Base-by-base conservation (phyloP, 2,888 invertebrate genomes). In the Trichogramma dendrolimi region DNA sequence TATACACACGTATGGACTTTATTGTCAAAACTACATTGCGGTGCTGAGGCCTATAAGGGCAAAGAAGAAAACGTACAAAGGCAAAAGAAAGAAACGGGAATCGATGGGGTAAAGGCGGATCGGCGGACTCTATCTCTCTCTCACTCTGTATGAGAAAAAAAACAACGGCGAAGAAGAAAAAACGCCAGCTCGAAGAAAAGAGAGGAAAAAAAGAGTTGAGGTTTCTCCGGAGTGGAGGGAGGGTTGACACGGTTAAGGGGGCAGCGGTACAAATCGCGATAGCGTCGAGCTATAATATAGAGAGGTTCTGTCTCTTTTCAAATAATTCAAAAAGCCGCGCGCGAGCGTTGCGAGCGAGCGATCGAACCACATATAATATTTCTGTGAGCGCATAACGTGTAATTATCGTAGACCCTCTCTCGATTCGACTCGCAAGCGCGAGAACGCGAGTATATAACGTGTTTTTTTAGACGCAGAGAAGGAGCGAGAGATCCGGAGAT, bases 251-350 rank as follows among this genome's bases (percentile, higher is more conserved):
- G 61, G 50, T 40, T 14, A 64, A 63, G 53, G 60, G 65, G 60
- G 65, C 64, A 65, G 67, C 65, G 62, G 62, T 67, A 66, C 65
- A 71, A 71, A 75, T 75, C 74, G 73, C 73, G 72, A 73, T 73
- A 69, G 64, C 55, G 68, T 67, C 67, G 63, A 68, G 74, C 74
- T 75, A 76, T 76, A 77, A 76, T 77, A 76, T 75, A 74, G 74
- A 70, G 67, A 72, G 72, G 69, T 71, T 77, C 78, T 75, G 75
- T 78, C 79, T 79, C 78, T 79, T 78, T 79, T 79, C 78, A 77
- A 79, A 79, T 79, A 79, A 79, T 79, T 79, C 77, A 79, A 78
- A 79, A 78, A 78, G 75, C 75, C 75, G 74, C 76, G 27, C 27
- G 27, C 27, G 27, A 27, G 1, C 27, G 2, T 27, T 27, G 27